A percentile compares a stretch with the other conserved stretches of the same genome.
phyloP scores from a whole-genome alignment of 1,140 invertebrate species.

The Coboldia fuscipes region DNA sequence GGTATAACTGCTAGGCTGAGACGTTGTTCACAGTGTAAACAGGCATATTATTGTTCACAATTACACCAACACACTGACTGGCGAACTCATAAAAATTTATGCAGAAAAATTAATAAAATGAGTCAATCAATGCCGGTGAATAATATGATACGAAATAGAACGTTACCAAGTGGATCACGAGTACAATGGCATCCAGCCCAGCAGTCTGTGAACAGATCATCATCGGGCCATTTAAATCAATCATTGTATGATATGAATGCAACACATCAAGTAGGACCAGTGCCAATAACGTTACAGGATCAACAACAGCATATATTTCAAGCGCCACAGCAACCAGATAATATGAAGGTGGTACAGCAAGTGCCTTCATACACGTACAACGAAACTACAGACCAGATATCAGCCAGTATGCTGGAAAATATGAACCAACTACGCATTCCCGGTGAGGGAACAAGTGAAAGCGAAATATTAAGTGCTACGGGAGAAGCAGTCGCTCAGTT shows the following conservation, averaged over 20 bases:
- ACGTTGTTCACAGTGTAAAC: constrained; percentile 1
- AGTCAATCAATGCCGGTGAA: neutral
- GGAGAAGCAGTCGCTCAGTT: too few relatives aligned
- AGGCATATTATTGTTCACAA: constrained; percentile 2
- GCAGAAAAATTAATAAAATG: neutral
- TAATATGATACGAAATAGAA: neutral
- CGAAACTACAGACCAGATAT: too few relatives aligned
- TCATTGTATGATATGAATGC: neutral
- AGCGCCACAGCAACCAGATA: too few relatives aligned
- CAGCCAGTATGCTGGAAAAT: too few relatives aligned
- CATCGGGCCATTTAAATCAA: neutral
- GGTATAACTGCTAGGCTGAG: neutral
- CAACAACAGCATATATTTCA: too few relatives aligned
- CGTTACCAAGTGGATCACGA: neutral
- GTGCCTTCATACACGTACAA: too few relatives aligned
- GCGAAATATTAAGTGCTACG: too few relatives aligned
- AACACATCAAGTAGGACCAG: neutral
- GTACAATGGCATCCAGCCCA: neutral
- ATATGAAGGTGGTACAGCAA: too few relatives aligned
- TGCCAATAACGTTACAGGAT: too few relatives aligned
- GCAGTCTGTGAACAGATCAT: neutral
- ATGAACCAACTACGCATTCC: too few relatives aligned
- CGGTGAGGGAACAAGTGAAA: too few relatives aligned
- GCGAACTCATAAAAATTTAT: constrained; percentile 1
- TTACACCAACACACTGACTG: neutral